Evolutionary conservation across 2,888 invertebrate genomes (phyloP), one percentile per base, ranked within the genome.

Genomic region (Tanypteryx hageni): DNA sequence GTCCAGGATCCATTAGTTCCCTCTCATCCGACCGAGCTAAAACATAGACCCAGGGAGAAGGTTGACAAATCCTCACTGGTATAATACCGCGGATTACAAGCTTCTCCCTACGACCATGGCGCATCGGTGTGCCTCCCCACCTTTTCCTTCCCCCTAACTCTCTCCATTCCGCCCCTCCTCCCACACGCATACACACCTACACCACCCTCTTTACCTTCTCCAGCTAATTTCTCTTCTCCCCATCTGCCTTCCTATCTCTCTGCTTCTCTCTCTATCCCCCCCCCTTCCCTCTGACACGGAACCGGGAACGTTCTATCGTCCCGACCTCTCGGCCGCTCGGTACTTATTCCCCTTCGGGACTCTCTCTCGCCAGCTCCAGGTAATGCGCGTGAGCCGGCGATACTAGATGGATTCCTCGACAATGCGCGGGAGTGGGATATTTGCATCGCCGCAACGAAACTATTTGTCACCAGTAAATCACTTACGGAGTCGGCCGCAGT

Each of bases 41-140:
- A 44, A 44, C 83, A 64, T 89, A 61, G 44, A 44, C 89, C 61
- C 44, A 57, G 85, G 89, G 59, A 64, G 89, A 61, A 86, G 86
- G 89, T 89, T 89, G 89, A 89, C 89, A 89, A 89, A 89, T 89
- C 89, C 89, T 89, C 76, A 89, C 89, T 64, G 89, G 89, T 89
- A 89, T 89, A 64, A 89, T 89, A 89, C 89, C 44, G 89, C 89
- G 64, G 89, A 89, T 89, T 89, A 89, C 89, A 89, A 89, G 61
- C 68, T 68, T n/a, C 86, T 56, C 86, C 85, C 85, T 64, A 56
- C 44, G 68, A 68, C 44, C 64, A 61, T 64, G 56, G 11, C 16
- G 86, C 61, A 18, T 44, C 89, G 7, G 44, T 31, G 31, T 44
- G 18, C 31, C 64, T 10, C 85, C 9, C 58, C 85, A 11, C 3